Base-by-base conservation (phyloP, 2,797 vertebrate species). In the Okamejei kenojei region DNA sequence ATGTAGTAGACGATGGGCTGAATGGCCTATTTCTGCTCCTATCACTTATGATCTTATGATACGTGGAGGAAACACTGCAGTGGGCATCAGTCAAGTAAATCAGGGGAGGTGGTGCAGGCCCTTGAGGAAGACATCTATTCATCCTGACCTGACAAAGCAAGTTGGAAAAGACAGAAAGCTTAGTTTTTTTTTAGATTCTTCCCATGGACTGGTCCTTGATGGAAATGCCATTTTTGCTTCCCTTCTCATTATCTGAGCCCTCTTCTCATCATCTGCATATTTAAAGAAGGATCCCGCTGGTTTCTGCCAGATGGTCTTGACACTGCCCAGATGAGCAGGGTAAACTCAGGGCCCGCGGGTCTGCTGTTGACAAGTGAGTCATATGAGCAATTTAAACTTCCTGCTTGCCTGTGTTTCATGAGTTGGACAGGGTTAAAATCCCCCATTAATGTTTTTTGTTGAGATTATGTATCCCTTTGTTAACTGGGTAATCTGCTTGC, bases 401-500 rank as follows among this genome's bases (percentile, higher is more conserved):
- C 32, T 38, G 32, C 78, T 38, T 19, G 1, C 78, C 78, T 21
- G 32, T 19, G 32, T 38, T 79, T 79, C 7, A 17, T 79, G 13
- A 79, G 78, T 1, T 79, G 17, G 78, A 38, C 78, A 38, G 35
- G 32, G n/a, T 88, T 88, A 88, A 68, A 88, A 88, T 68, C n/a
- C 19, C 1, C 61, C 0, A 10, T 88, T 9, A 68, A 86, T 65
- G 13, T 32, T 32, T 86, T 86, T 86, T 65, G 11, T 2, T 86
- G 58, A 65, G 58, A n/a, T 7, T 86, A 63, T 86, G 32, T 32
- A 68, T 88, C 61, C 84, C 8, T 88, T 88, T 88, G n/a, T 88
- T 88, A 88, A n/a, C 63, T 88, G 84, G n/a, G n/a, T 88, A 17
- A 88, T 68, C n/a, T 63, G n/a, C 84, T 88, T 35, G n/a, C 7